phyloP scores from a whole-genome alignment of 2,888 invertebrate genomes.

The Lasioglossum marginatum region DNA sequence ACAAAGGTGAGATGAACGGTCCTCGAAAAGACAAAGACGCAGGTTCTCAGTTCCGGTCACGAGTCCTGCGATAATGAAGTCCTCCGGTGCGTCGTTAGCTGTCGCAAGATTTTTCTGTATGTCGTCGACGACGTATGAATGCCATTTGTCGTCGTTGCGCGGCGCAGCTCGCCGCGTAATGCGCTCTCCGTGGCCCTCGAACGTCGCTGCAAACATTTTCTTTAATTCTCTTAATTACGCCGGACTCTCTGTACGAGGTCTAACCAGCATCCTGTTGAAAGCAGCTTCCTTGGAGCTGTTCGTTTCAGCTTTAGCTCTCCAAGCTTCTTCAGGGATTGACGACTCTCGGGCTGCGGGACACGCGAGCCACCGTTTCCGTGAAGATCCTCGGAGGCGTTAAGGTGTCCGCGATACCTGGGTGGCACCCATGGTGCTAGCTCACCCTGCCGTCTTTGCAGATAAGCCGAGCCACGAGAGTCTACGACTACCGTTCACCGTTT shows the following conservation, averaged over 20 bases:
- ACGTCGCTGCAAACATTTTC: constrained; percentile 53
- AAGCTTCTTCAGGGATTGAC: neutral
- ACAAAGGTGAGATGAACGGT: constrained; percentile 47
- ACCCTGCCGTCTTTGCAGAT: constrained; percentile 45
- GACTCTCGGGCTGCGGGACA: constrained; percentile 25
- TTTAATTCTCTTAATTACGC: constrained; percentile 48
- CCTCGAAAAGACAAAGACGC: constrained; percentile 39
- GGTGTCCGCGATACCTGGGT: constrained; percentile 18
- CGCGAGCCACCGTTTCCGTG: constrained; percentile 48
- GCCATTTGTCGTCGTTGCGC: constrained; percentile 71
- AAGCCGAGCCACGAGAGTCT: constrained; percentile 62
- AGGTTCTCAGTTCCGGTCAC: constrained; percentile 31
- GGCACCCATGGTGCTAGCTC: constrained; percentile 37
- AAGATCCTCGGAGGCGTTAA: constrained; percentile 56
- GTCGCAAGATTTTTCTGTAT: constrained; percentile 71
- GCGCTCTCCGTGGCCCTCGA: constrained; percentile 40
- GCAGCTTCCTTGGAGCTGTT: neutral
- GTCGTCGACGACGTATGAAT: constrained; percentile 70
- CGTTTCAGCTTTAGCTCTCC: neutral
- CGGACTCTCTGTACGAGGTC: neutral
- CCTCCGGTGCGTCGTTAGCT: constrained; percentile 77
- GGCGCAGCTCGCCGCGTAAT: constrained; percentile 34
- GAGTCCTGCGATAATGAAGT: constrained; percentile 73
- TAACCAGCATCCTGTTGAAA: constrained; percentile 6
- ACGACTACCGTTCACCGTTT: constrained; percentile 75